phyloP scores from a whole-genome alignment of 2,797 vertebrate species.

The Meda fulgida region DNA sequence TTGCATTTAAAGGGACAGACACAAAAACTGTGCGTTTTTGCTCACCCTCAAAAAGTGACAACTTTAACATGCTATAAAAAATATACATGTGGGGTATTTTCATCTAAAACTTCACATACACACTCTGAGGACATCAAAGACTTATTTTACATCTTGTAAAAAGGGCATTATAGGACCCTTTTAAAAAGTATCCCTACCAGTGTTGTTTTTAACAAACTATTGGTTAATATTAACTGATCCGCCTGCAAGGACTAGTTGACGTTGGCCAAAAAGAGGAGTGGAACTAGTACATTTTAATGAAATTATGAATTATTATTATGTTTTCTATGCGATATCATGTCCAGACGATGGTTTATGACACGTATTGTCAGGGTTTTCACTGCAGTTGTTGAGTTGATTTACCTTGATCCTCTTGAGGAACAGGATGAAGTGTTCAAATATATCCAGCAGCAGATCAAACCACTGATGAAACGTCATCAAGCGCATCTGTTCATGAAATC shows the following conservation, averaged over 20 bases:
- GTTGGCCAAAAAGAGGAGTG: background rate
- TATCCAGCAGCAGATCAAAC: slow-evolving; percentile 85
- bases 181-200: background rate
- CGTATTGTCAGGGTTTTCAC: background rate
- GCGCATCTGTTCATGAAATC: slow-evolving; percentile 89
- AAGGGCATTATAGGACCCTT: too few species aligned
- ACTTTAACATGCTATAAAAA: too few species aligned
- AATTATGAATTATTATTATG: background rate
- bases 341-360: background rate
- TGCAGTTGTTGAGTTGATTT: background rate
- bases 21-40: too few species aligned
- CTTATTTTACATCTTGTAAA: too few species aligned
- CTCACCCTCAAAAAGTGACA: too few species aligned
- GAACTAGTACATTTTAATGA: background rate
- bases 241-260: background rate
- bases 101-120: too few species aligned
- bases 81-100: too few species aligned
- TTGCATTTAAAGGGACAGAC: too few species aligned
- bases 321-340: background rate
- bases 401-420: slow-evolving; percentile 96
- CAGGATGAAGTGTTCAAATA: slow-evolving; percentile 91
- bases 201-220: background rate
- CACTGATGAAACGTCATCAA: slow-evolving; percentile 91
- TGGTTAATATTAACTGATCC: background rate
- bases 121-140: too few species aligned